These are phyloP conservation scores for Cylindroiulus punctatus DNA, from an alignment of 2,888 invertebrate genomes.

Conservation along the genomic window DNA sequence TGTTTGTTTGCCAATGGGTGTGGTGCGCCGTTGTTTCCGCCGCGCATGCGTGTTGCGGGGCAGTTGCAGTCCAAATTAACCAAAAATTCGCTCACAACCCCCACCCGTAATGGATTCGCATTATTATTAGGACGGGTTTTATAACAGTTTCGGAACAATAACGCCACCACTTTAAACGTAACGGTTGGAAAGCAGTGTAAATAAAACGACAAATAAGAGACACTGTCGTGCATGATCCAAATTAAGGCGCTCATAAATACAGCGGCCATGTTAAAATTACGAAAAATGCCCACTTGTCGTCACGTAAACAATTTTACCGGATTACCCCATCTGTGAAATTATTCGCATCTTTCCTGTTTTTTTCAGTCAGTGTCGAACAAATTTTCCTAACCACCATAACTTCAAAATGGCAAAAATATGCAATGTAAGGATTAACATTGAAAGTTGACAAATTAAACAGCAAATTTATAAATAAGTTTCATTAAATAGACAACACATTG, in stretches of 20 bases:
- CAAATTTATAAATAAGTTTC: too few relatives aligned
- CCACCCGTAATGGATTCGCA: slow-evolving; percentile 7
- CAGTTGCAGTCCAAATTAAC: background rate
- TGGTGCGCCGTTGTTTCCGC: background rate
- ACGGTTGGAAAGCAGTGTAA: slow-evolving; percentile 7
- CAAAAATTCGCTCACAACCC: background rate
- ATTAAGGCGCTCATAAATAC: background rate
- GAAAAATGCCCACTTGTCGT: background rate
- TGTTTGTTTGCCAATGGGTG: slow-evolving; percentile 38
- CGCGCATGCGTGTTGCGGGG: background rate
- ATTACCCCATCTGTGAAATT: too few relatives aligned
- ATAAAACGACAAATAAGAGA: slow-evolving; percentile 8
- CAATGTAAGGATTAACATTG: too few relatives aligned
- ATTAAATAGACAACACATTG: too few relatives aligned
- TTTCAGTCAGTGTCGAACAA: too few relatives aligned
- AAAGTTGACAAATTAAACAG: too few relatives aligned
- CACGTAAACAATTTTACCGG: too few relatives aligned
- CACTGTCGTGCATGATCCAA: background rate
- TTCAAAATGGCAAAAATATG: too few relatives aligned
- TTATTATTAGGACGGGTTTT: slow-evolving; percentile 26
- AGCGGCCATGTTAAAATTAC: background rate
- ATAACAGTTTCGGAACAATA: slow-evolving; percentile 29
- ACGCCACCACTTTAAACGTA: slow-evolving; percentile 19
- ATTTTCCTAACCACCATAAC: too few relatives aligned
- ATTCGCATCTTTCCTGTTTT: too few relatives aligned